Evolutionary conservation across 1,140 invertebrate genomes (phyloP), one percentile per base, ranked within the genome.

Genomic region (Eupristina koningsbergeri): DNA sequence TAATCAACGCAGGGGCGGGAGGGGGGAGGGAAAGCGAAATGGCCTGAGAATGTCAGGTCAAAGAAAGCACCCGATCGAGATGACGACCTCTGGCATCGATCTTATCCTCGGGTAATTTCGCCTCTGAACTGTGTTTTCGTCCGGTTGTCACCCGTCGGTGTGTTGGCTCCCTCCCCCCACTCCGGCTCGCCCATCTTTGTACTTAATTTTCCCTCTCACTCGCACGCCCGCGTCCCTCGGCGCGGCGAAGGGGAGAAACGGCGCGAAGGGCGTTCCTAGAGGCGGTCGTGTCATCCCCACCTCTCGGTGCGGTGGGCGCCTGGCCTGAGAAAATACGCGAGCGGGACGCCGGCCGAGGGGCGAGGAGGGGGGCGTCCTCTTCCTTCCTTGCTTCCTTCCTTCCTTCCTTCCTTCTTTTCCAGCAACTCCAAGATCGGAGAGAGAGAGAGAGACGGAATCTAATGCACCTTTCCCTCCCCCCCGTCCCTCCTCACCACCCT

Each of bases 221-320:
- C 64, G 19, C 26, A 6, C 71, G 41, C 8, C 45, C 50, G 3
- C 34, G n/a, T 39, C 22, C 29, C 75, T 77, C 77, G 58, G 8
- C 39, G 36, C 39, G 34, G 78, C 81, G 29, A 83, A 58, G 34
- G 45, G 63, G 80, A 74, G 80, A 81, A 58, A 58, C 71, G 58
- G 80, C 39, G 69, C 80, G 85, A 84, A 92, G 91, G 92, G 92
- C 91, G 92, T 92, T 92, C 90, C 92, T 91, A 89, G 90, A 91
- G 92, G 92, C 92, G 92, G 92, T 91, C 91, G 90, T 76, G 73
- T 88, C 87, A 86, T 87, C 89, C 89, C 91, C 90, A 87, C 90
- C 86, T 80, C 82, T 63, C 17, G 41, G 39, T 31, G 36, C 17
- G 41, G 39, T 31, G 36, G 41, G 1, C 74, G 75, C 41, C 19